Evolutionary conservation across 1,140 invertebrate species (phyloP).

Genomic region (Papilio polyxenes): DNA sequence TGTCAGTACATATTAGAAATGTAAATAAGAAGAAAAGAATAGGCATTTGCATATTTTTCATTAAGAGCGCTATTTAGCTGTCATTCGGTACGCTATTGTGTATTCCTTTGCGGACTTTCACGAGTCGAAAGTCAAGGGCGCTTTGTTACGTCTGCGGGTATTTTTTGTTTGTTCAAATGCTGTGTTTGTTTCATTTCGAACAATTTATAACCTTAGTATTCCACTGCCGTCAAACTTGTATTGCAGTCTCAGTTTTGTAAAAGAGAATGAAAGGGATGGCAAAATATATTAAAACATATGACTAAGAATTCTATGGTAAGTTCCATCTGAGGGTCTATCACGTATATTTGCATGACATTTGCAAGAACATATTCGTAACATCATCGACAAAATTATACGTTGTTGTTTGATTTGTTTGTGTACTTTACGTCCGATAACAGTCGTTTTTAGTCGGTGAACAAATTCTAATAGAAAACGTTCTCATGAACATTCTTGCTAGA

Average conservation of each 20-base stretch:
- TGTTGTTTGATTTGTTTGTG: no score
- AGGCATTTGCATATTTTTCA: conserved; percentile 23
- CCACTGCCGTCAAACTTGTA: background rate
- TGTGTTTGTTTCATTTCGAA: conserved; percentile 6
- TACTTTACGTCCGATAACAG: no score
- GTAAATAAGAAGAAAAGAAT: conserved; percentile 17
- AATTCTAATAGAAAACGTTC: no score
- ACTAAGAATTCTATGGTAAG: background rate
- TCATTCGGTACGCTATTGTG: conserved; percentile 17
- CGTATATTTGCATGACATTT: no score
- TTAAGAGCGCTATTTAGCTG: conserved; percentile 13
- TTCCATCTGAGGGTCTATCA: background rate
- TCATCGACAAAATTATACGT: no score
- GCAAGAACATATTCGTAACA: no score
- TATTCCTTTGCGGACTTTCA: conserved; percentile 24
- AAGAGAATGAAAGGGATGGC: background rate
- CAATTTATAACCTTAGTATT: background rate
- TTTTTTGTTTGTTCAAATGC: conserved; percentile 11
- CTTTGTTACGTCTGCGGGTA: background rate
- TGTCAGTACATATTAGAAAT: conserved; percentile 11
- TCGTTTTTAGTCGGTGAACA: no score
- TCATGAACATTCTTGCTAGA: no score
- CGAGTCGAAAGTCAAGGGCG: conserved; percentile 18
- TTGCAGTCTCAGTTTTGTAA: background rate
- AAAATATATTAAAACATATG: background rate